Percentiles rank a stretch among this genome's conserved stretches.
These are phyloP conservation scores for Agriopis aurantiaria DNA, from an alignment of 2,888 invertebrate species.

Conservation along the genomic window DNA sequence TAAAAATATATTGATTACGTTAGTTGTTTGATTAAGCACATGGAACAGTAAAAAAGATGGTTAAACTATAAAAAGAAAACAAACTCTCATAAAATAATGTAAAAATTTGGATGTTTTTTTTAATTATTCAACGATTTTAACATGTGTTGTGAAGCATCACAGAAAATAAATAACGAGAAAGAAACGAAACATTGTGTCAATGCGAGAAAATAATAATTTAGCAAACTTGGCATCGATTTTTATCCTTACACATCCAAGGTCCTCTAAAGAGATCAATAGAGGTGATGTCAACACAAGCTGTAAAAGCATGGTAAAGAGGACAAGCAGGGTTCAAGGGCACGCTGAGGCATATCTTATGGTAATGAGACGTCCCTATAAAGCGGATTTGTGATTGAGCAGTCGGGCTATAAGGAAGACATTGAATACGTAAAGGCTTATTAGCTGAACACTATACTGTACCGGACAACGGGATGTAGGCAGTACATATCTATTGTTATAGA, in stretches of 20 bases:
- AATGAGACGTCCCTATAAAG: slow-evolving; percentile 39
- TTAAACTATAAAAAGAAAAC: too few species aligned
- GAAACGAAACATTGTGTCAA: not conserved
- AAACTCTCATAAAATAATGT: too few species aligned
- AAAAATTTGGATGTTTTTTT: too few species aligned
- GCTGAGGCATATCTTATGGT: slow-evolving; percentile 40
- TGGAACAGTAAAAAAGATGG: too few species aligned
- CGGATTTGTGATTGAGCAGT: slow-evolving; percentile 38
- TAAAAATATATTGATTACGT: not conserved
- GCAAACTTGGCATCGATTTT: slow-evolving; percentile 10
- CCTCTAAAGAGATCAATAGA: slow-evolving; percentile 23
- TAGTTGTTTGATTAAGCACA: too few species aligned
- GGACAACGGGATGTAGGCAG: slow-evolving; percentile 8
- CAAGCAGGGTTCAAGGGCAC: slow-evolving; percentile 36
- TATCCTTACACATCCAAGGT: not conserved
- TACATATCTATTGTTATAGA: slow-evolving; percentile 3
- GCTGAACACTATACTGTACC: slow-evolving; percentile 10
- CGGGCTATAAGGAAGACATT: slow-evolving; percentile 32
- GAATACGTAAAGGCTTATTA: slow-evolving; percentile 35
- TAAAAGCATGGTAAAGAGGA: slow-evolving; percentile 34
- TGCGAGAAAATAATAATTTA: not conserved
- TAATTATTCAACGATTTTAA: too few species aligned
- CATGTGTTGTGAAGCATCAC: too few species aligned
- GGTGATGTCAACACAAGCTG: slow-evolving; percentile 34
- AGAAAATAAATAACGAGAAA: not conserved